Evolutionary conservation across 2,888 invertebrate genomes (phyloP), one percentile per base, ranked within the genome.

Genomic region (Allacma fusca): DNA sequence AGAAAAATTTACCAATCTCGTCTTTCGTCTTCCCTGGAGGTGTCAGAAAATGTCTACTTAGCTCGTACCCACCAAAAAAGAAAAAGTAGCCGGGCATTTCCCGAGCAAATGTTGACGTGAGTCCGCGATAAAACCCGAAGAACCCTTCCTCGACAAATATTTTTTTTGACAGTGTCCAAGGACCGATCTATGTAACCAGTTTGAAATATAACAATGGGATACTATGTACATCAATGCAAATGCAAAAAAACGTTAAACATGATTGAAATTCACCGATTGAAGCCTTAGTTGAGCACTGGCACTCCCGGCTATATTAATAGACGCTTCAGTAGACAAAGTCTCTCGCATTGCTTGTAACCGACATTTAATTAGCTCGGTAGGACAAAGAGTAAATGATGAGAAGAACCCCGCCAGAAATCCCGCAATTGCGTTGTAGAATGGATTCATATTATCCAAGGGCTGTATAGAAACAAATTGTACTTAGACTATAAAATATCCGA

Each of bases 61-160:
- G 91, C 89, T 98, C 98, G 88, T 99, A 99, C 81, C 95, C 96
- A 65, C 98, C 99, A 87, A 99, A 99, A 87, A 99, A 99, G 88
- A 95, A 97, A 87, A 99, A 99, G 87, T 99, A 99, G 1, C 99
- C 99, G 0, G 99, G 98, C 94, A 99, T 97, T 89, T 99, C 98
- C 82, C 98, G 89, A 85, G 93, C 92, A 83, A 98, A 92, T 0
- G 98, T 98, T 0, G 97, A 93, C 0, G 92, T 91, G 13, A 98
- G 88, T 0, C 98, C 98, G 83, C 93, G 90, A 87, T 95, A 98
- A 81, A 98, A 88, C 9, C 96, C 96, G 68, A 88, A 88, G 74
- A 94, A 86, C 1, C 97, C 97, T 88, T 93, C 91, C 75, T 90
- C 88, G 84, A 87, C 88, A 80, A 93, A 88, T 86, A 97, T 96